A percentile compares a stretch with the other conserved stretches of the same genome.
Conservation (phyloP, 1,140 invertebrate species). For the Conopomorpha cramerella region DNA sequence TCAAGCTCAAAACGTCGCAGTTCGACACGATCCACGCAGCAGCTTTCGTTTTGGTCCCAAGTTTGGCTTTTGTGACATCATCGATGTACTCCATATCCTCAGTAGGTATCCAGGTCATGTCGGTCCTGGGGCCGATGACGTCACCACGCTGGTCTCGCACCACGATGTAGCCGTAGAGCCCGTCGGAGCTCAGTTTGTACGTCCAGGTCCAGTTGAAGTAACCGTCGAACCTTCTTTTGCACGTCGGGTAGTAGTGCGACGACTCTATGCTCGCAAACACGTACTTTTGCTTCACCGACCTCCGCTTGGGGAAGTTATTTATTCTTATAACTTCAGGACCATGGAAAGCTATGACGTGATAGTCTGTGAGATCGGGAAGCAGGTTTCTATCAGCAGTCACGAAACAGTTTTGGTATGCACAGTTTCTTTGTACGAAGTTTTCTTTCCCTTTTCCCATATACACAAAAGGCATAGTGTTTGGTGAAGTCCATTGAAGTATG, state of each 20-base stretch:
- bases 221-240: constrained; percentile 12
- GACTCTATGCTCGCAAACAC: constrained; percentile 46
- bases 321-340: constrained; percentile 11
- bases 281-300: constrained; percentile 35
- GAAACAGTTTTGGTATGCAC: constrained; percentile 11
- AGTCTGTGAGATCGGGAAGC: constrained; percentile 10
- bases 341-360: constrained; percentile 16
- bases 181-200: constrained; percentile 67
- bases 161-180: constrained; percentile 52
- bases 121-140: constrained; percentile 26
- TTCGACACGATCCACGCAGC: constrained; percentile 71
- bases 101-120: constrained; percentile 23
- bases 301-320: constrained; percentile 12
- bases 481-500: constrained; percentile 12
- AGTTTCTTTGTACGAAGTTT: constrained; percentile 10
- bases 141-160: constrained; percentile 20
- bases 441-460: constrained; percentile 8
- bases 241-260: constrained; percentile 21
- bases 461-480: constrained; percentile 8
- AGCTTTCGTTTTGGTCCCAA: constrained; percentile 40
- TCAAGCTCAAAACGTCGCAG: constrained; percentile 58
- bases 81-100: constrained; percentile 26
- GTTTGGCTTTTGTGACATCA: constrained; percentile 18
- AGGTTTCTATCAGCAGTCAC: constrained; percentile 10
- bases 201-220: constrained; percentile 69